Base-by-base conservation (phyloP, 1,140 invertebrate species). In the Phenacoccus solenopsis region DNA sequence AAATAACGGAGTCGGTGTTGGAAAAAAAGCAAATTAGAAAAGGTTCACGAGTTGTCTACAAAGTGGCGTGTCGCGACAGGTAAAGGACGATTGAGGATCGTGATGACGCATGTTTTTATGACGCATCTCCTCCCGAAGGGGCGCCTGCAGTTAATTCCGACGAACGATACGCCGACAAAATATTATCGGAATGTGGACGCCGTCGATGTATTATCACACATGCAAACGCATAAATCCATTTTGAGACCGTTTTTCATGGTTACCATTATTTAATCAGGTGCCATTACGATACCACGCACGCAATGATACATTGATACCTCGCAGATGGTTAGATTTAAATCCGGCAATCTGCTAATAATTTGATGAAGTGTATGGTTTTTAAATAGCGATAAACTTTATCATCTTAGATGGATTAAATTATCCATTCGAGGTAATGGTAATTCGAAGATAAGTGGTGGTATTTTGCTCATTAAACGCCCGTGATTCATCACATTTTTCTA, bases 141-240 rank as follows among this genome's bases (percentile, higher is more conserved):
- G 38, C 38, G 38, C 38, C 38, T 49, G 38, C 38, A 49, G 38
- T n/a, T n/a, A 49, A 49, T 49, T n/a, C 38, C 38, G 13, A 49
- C 12, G 20, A 10, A 49, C 38, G 38, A 49, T 49, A 49, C n/a
- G 20, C 38, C 38, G 38, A 49, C 38, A 49, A 49, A 49, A 49
- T 49, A 49, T 49, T 49, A 49, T n/a, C 38, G 38, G 38, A 49
- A 49, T 49, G 38, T 49, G 38, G 38, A 49, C 38, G 38, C 38
- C 12, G 38, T 49, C 13, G 13, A n/a, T 2, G 13, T 49, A 49
- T 49, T 49, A 49, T 49, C 38, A n/a, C 38, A 49, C 38, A 49
- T 49, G 38, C 38, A n/a, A 49, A 49, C 38, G 38, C 38, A 49
- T 49, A 49, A 49, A 49, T 49, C 38, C 12, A 49, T 49, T n/a